A percentile compares a stretch with the other conserved stretches of the same genome.
phyloP scores from a whole-genome alignment of 2,797 vertebrate species.

The Chelon auratus region DNA sequence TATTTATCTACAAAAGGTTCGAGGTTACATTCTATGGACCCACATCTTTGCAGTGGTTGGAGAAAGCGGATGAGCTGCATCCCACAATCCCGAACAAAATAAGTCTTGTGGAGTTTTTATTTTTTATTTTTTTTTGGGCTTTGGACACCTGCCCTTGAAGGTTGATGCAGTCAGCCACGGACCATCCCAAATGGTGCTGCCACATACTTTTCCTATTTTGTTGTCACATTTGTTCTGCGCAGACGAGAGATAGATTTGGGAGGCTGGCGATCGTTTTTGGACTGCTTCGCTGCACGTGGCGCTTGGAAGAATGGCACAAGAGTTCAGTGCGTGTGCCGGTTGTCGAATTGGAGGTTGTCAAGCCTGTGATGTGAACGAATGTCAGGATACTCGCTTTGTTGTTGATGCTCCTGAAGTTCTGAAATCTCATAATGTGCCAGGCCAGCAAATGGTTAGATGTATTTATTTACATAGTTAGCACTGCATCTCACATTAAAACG shows the following conservation, averaged over 20 bases:
- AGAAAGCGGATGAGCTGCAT: slow-evolving; percentile 5
- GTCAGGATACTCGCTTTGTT: background rate
- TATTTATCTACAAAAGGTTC: no score
- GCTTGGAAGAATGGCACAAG: slow-evolving; percentile 3
- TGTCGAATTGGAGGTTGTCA: slow-evolving; percentile 7
- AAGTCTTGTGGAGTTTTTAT: background rate
- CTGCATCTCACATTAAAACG: background rate
- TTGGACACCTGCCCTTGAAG: background rate
- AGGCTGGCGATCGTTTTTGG: slow-evolving; percentile 14
- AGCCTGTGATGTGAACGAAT: background rate
- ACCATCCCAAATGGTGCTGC: slow-evolving; percentile 8
- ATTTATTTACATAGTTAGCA: background rate
- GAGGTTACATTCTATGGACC: background rate
- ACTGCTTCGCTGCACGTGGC: slow-evolving; percentile 13
- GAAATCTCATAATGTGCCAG: background rate
- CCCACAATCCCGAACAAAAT: background rate
- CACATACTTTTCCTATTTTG: background rate
- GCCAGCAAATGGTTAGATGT: background rate
- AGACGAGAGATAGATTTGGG: slow-evolving; percentile 9
- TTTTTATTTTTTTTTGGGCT: background rate
- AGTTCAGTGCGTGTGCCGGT: background rate
- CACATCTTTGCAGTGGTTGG: slow-evolving; percentile 5
- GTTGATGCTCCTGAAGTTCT: background rate
- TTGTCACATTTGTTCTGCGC: slow-evolving; percentile 19
- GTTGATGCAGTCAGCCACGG: slow-evolving; percentile 2